A percentile compares a stretch with the other conserved stretches of the same genome.
Conservation (phyloP, 2,797 vertebrate genomes). For the Enteromius fasciolatus region DNA sequence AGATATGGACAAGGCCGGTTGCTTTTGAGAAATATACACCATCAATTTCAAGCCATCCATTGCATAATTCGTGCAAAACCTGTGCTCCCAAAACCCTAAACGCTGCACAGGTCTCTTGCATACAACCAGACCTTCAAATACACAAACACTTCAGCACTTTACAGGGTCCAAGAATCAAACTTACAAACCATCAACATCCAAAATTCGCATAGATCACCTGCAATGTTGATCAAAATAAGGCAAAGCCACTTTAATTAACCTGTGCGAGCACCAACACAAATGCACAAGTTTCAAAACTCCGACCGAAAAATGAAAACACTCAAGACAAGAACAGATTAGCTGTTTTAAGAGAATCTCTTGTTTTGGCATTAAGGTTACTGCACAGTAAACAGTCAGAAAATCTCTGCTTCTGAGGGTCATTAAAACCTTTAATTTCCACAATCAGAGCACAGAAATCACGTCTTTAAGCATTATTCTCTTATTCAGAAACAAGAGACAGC, state of each 20-base stretch:
- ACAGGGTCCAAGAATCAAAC: not conserved
- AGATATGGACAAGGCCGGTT: not conserved
- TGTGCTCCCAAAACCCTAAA: not conserved
- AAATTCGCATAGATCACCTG: not conserved
- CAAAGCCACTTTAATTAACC: not conserved
- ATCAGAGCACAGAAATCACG: not conserved
- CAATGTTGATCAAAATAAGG: not conserved
- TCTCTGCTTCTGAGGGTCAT: not conserved
- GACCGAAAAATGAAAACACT: not conserved
- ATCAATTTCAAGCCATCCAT: not conserved
- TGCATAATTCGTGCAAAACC: not conserved
- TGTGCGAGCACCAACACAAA: not conserved
- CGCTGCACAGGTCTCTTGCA: not conserved
- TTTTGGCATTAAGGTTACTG: not conserved
- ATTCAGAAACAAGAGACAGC: conserved; percentile 9
- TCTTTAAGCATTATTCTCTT: not conserved
- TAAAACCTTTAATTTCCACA: not conserved
- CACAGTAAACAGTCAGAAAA: not conserved
- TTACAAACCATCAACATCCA: not conserved
- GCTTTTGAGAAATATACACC: not conserved
- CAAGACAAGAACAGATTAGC: not conserved
- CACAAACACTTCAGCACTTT: not conserved
- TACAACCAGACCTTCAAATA: not conserved
- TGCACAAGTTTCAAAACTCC: not conserved
- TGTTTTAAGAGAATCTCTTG: not conserved